A percentile compares a stretch with the other conserved stretches of the same genome.
Conservation (phyloP, 2,888 invertebrate genomes). For the Tribolium freemani region DNA sequence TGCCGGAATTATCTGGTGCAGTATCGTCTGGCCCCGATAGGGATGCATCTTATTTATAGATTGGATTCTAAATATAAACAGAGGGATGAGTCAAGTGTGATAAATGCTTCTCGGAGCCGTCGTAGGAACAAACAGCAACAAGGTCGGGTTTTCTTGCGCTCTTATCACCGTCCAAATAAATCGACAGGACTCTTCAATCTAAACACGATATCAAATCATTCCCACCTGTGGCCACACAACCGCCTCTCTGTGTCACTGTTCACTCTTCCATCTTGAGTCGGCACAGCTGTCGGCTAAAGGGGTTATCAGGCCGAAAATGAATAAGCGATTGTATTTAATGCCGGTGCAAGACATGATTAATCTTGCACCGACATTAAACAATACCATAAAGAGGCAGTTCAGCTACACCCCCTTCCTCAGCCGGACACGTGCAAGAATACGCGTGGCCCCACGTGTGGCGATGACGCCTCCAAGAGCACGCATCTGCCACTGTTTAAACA, state of each 20-base stretch:
- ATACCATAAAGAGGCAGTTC: slow-evolving; percentile 26
- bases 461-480: slow-evolving; percentile 27
- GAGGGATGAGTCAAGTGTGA: slow-evolving; percentile 38
- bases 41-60: slow-evolving; percentile 39
- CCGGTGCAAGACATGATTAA: slow-evolving; percentile 36
- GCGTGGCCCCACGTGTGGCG: slow-evolving; percentile 55
- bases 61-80: slow-evolving; percentile 33
- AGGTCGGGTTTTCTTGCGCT: not conserved
- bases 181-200: slow-evolving; percentile 4
- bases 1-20: not conserved
- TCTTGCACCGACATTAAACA: slow-evolving; percentile 33
- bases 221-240: slow-evolving; percentile 25
- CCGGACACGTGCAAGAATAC: slow-evolving; percentile 52
- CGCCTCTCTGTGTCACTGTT: slow-evolving; percentile 14
- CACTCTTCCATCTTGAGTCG: slow-evolving; percentile 31
- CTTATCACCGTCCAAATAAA: slow-evolving; percentile 20
- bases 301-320: slow-evolving; percentile 38
- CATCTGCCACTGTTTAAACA: slow-evolving; percentile 21
- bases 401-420: slow-evolving; percentile 53
- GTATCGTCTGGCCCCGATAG: slow-evolving; percentile 25
- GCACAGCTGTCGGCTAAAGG: slow-evolving; percentile 33
- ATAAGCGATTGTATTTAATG: slow-evolving; percentile 36
- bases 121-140: slow-evolving; percentile 13
- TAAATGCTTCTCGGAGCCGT: slow-evolving; percentile 11
- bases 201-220: slow-evolving; percentile 22